These are phyloP conservation scores for Ochlodes sylvanus DNA, from an alignment of 2,888 invertebrate genomes.

Conservation along the genomic window DNA sequence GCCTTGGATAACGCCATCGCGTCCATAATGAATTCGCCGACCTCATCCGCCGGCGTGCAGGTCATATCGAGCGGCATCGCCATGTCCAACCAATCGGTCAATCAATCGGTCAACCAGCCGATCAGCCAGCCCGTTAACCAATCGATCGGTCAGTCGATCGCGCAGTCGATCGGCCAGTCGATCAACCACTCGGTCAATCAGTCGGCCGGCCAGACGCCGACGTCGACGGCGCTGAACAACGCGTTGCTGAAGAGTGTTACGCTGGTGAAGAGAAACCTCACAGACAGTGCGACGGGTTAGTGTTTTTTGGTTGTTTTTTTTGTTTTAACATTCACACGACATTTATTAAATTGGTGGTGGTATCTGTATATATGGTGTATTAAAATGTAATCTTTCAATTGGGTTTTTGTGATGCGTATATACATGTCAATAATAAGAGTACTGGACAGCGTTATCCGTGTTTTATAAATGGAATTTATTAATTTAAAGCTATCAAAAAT, in stretches of 20 bases:
- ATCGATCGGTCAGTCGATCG: neutral
- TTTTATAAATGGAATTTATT: too few relatives aligned
- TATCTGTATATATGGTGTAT: too few relatives aligned
- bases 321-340: too few relatives aligned
- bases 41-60: conserved; percentile 62
- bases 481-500: too few relatives aligned
- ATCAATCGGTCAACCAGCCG: conserved; percentile 26
- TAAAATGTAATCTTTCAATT: too few relatives aligned
- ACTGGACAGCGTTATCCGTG: too few relatives aligned
- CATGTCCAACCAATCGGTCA: conserved; percentile 38
- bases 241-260: conserved; percentile 75
- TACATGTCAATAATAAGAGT: too few relatives aligned
- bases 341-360: too few relatives aligned
- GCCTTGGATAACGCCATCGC: conserved; percentile 76
- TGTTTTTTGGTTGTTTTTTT: conserved; percentile 4
- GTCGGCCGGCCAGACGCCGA: conserved; percentile 50
- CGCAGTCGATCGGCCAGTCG: neutral
- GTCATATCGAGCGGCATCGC: conserved; percentile 74
- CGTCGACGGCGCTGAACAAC: conserved; percentile 57
- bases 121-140: conserved; percentile 9
- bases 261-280: conserved; percentile 70
- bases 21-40: conserved; percentile 74
- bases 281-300: conserved; percentile 68
- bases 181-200: conserved; percentile 1
- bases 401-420: too few relatives aligned